A percentile compares a stretch with the other conserved stretches of the same genome.
phyloP scores from a whole-genome alignment of 1,140 invertebrate genomes.

The Thaumetopoea pityocampa region DNA sequence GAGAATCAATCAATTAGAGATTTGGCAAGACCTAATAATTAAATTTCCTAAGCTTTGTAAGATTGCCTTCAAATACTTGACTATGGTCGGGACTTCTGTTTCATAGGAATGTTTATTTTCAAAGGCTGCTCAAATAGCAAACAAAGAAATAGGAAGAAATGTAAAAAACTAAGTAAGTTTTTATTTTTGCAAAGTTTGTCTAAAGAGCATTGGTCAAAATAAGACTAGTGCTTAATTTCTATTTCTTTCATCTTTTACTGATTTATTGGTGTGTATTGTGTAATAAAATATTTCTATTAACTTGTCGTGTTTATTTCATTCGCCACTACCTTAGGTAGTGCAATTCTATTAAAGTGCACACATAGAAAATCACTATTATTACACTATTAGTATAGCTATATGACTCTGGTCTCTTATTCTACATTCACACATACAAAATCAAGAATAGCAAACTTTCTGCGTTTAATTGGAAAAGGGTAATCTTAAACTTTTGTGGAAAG shows the following conservation, averaged over 20 bases:
- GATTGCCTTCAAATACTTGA: not conserved
- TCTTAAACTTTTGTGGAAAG: no score
- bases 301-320: constrained; percentile 3
- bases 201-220: not conserved
- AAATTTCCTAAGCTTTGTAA: no score
- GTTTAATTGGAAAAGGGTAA: constrained; percentile 12
- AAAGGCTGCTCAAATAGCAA: not conserved
- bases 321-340: not conserved
- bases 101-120: not conserved
- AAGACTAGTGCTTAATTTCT: not conserved
- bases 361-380: constrained; percentile 4
- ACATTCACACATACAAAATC: no score
- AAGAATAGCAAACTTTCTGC: constrained; percentile 5
- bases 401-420: constrained; percentile 4
- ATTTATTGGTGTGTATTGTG: not conserved
- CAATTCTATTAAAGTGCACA: constrained; percentile 2
- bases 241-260: constrained; percentile 2
- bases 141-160: not conserved
- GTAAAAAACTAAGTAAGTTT: no score
- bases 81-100: not conserved
- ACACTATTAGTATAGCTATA: constrained; percentile 4
- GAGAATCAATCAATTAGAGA: no score
- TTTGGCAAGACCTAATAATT: no score
- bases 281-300: constrained; percentile 5
- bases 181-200: no score